A percentile compares a stretch with the other conserved stretches of the same genome.
Evolutionary conservation across 1,140 invertebrate genomes (phyloP).

Genomic region (Drosophila elegans): DNA sequence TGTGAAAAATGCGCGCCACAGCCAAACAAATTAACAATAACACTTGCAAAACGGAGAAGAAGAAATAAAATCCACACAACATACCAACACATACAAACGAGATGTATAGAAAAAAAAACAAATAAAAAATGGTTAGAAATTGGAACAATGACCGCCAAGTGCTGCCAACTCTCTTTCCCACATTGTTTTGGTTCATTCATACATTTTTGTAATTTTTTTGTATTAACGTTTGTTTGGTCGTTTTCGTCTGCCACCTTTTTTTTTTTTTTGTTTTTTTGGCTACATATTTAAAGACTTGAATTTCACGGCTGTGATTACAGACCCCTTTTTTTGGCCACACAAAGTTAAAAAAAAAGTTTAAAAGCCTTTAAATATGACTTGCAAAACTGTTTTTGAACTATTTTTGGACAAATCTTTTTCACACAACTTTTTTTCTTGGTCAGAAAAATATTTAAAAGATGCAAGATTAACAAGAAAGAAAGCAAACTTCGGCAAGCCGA

Average conservation of each 20-base stretch:
- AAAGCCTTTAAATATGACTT: not conserved
- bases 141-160: constrained; percentile 80
- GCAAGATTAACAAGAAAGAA: too few species aligned
- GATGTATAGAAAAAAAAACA: constrained; percentile 6
- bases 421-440: too few species aligned
- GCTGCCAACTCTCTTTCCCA: constrained; percentile 40
- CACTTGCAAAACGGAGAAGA: constrained; percentile 62
- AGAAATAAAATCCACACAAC: constrained; percentile 31
- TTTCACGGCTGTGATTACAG: constrained; percentile 48
- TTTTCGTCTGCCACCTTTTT: constrained; percentile 37
- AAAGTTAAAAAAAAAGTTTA: not conserved
- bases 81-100: constrained; percentile 34
- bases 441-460: too few species aligned
- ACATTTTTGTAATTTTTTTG: constrained; percentile 59
- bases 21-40: constrained; percentile 80
- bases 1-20: constrained; percentile 67
- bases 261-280: constrained; percentile 1
- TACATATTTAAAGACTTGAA: constrained; percentile 58
- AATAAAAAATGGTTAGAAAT: constrained; percentile 73
- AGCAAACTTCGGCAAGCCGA: too few species aligned
- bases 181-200: constrained; percentile 66
- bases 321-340: constrained; percentile 3
- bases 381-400: too few species aligned
- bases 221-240: constrained; percentile 34
- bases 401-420: too few species aligned